A percentile compares a stretch with the other conserved stretches of the same genome.
Evolutionary conservation across 2,888 invertebrate genomes (phyloP).

Genomic region (Poecilus cupreus): DNA sequence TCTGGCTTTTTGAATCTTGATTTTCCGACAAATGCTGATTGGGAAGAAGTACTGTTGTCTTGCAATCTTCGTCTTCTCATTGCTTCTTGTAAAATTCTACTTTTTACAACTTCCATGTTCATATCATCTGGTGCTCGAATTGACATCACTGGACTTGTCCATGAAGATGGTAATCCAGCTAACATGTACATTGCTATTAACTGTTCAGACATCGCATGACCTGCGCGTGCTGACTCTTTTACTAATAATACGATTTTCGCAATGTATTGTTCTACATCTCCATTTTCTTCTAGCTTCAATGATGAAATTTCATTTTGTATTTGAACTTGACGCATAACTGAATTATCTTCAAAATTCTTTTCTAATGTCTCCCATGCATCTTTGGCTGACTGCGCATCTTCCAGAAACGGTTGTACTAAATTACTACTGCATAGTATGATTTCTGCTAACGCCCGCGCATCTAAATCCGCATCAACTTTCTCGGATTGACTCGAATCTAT

Average conservation of each 20-base stretch:
- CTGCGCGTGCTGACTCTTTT: conserved; percentile 16
- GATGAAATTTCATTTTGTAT: conserved; percentile 24
- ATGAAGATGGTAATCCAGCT: conserved; percentile 19
- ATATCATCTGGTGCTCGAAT: conserved; percentile 14
- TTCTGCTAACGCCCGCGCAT: conserved; percentile 10
- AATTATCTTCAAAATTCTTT: conserved; percentile 22
- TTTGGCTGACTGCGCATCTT: background rate
- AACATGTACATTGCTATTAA: conserved; percentile 10
- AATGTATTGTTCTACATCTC: conserved; percentile 1
- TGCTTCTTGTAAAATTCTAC: conserved; percentile 33
- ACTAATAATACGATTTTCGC: background rate
- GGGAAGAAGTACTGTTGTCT: background rate
- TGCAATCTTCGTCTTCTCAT: background rate
- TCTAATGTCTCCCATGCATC: background rate
- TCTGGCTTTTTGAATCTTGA: no score
- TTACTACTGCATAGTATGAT: background rate
- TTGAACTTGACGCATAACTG: conserved; percentile 19
- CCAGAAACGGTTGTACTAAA: background rate
- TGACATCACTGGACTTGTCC: no score
- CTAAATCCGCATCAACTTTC: background rate
- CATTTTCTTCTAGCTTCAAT: background rate
- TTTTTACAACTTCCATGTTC: background rate
- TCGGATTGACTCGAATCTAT: background rate
- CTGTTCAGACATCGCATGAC: conserved; percentile 1
- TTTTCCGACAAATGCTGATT: conserved; percentile 1